phyloP scores from a whole-genome alignment of 2,113 vertebrate species.

The Pionites leucogaster region DNA sequence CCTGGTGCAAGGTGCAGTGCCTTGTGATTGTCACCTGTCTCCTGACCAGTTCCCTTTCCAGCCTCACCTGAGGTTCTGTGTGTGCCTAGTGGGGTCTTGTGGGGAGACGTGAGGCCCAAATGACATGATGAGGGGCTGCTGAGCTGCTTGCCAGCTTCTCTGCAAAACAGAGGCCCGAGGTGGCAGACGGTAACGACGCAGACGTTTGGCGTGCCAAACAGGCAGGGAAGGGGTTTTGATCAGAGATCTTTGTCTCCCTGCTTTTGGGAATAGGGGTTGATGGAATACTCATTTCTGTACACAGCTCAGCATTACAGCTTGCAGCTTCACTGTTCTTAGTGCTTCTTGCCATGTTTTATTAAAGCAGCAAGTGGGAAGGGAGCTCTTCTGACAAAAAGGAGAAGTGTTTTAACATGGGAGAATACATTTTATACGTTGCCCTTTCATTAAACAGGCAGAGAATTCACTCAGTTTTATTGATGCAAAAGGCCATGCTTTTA shows the following conservation, averaged over 20 bases:
- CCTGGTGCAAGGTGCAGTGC: accelerated
- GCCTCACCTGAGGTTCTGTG: not conserved
- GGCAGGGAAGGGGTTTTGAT: not conserved
- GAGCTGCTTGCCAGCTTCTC: not conserved
- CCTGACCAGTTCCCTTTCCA: not conserved
- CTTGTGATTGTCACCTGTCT: accelerated
- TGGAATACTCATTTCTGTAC: not conserved
- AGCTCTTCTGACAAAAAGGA: not conserved
- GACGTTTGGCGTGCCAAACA: not conserved
- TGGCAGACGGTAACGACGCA: accelerated
- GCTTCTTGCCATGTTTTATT: slow-evolving; percentile 3
- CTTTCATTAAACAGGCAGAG: not conserved
- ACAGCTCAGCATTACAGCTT: accelerated
- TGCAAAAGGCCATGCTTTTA: not conserved
- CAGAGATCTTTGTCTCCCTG: not conserved
- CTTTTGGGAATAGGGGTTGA: not conserved
- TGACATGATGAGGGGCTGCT: not conserved
- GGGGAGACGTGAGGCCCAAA: not conserved
- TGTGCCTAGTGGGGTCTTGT: not conserved
- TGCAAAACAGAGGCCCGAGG: not conserved
- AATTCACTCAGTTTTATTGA: not conserved
- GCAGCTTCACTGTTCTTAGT: not conserved
- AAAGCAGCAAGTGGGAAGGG: not conserved
- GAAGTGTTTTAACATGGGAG: not conserved
- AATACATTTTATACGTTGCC: not conserved